These are phyloP conservation scores for Dione juno DNA, from an alignment of 2,888 invertebrate genomes.

Conservation along the genomic window DNA sequence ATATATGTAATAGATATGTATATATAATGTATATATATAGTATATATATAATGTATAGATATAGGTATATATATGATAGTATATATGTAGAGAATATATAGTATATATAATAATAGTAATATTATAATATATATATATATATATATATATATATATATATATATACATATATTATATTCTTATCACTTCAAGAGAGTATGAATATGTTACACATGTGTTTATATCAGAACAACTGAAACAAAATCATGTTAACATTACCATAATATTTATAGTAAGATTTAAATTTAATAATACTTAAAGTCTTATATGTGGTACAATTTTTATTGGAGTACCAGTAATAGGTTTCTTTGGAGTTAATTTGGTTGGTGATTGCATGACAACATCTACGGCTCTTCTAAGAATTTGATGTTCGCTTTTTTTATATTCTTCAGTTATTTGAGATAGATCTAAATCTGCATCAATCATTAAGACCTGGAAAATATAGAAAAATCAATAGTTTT, in stretches of 20 bases:
- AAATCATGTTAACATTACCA: not conserved
- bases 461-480: slow-evolving; percentile 85
- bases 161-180: too few species aligned
- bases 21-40: too few species aligned
- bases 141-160: too few species aligned
- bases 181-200: too few species aligned
- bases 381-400: slow-evolving; percentile 74
- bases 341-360: slow-evolving; percentile 79
- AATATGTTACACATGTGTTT: too few species aligned
- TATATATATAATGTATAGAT: too few species aligned
- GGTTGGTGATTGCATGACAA: slow-evolving; percentile 77
- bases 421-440: slow-evolving; percentile 86
- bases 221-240: not conserved
- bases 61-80: too few species aligned
- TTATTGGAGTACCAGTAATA: slow-evolving; percentile 68
- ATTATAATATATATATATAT: too few species aligned
- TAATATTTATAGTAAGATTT: not conserved
- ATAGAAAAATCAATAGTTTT: not conserved
- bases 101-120: too few species aligned
- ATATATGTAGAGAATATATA: too few species aligned
- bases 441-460: slow-evolving; percentile 86
- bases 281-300: slow-evolving; percentile 53
- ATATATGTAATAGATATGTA: too few species aligned
- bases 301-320: slow-evolving; percentile 69
- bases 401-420: slow-evolving; percentile 84